phyloP scores from a whole-genome alignment of 1,140 invertebrate genomes.

The Diuraphis noxia region DNA sequence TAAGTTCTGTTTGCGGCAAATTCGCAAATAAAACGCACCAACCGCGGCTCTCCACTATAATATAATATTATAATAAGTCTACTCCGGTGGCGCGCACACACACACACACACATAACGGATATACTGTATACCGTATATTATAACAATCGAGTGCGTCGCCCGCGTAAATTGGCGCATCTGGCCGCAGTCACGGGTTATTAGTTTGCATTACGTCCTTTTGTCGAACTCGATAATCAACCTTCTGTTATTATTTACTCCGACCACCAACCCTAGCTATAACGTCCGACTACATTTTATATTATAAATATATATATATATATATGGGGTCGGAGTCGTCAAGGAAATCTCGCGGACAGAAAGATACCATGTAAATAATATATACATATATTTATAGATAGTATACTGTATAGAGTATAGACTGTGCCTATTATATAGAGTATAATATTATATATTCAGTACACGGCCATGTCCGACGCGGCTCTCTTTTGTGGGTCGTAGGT shows the following conservation, averaged over 20 bases:
- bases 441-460: no score
- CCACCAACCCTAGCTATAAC: background rate
- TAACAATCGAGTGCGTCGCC: slow-evolving; percentile 23
- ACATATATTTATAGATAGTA: no score
- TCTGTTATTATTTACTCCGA: slow-evolving; percentile 52
- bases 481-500: no score
- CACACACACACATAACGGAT: no score
- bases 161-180: slow-evolving; percentile 47
- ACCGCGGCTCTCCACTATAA: background rate
- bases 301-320: background rate
- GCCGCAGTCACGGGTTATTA: slow-evolving; percentile 50
- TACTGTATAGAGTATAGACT: no score
- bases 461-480: no score
- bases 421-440: no score
- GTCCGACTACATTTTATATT: background rate
- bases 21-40: background rate
- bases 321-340: background rate
- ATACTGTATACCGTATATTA: background rate
- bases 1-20: background rate
- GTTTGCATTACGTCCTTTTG: slow-evolving; percentile 50
- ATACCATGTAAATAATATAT: background rate
- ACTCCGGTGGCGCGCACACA: background rate
- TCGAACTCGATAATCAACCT: slow-evolving; percentile 28
- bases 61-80: background rate
- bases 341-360: background rate